Evolutionary conservation across 1,140 invertebrate species (phyloP).

Genomic region (Atta texana): DNA sequence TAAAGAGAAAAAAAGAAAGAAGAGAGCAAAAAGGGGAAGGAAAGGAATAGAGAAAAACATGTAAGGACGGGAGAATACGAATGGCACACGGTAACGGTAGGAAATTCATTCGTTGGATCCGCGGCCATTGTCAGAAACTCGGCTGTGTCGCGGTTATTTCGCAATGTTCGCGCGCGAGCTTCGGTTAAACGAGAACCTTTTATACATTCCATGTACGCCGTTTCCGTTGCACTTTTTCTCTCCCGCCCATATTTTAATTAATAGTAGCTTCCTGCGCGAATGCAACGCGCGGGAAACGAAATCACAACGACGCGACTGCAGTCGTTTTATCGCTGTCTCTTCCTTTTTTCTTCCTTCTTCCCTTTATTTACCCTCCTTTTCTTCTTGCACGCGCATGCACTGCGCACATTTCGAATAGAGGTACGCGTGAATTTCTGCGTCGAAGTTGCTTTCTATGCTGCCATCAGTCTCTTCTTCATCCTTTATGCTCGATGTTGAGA

Average conservation of each 20-base stretch:
- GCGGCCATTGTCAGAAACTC: constrained; percentile 72
- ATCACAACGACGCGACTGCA: constrained; percentile 69
- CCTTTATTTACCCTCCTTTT: neutral
- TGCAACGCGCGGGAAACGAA: constrained; percentile 73
- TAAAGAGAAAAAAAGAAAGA: neutral
- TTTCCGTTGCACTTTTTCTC: constrained; percentile 75
- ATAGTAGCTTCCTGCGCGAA: constrained; percentile 73
- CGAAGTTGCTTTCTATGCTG: neutral
- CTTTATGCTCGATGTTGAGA: neutral
- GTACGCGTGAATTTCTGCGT: constrained; percentile 13
- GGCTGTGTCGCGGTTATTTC: constrained; percentile 65
- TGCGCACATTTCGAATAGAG: constrained; percentile 9
- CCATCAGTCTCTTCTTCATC: neutral
- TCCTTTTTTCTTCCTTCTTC: neutral
- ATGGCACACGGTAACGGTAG: constrained; percentile 58
- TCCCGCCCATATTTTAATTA: constrained; percentile 79
- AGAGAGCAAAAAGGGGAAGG: neutral
- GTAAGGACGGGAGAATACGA: constrained; percentile 52
- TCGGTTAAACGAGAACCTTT: constrained; percentile 80
- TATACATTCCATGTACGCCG: constrained; percentile 76
- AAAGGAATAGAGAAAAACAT: neutral
- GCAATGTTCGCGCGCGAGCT: constrained; percentile 53
- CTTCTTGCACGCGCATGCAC: neutral
- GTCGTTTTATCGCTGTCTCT: constrained; percentile 20
- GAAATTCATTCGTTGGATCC: constrained; percentile 73